Base-by-base conservation (phyloP, 2,797 vertebrate species). In the Pelodytes ibericus region DNA sequence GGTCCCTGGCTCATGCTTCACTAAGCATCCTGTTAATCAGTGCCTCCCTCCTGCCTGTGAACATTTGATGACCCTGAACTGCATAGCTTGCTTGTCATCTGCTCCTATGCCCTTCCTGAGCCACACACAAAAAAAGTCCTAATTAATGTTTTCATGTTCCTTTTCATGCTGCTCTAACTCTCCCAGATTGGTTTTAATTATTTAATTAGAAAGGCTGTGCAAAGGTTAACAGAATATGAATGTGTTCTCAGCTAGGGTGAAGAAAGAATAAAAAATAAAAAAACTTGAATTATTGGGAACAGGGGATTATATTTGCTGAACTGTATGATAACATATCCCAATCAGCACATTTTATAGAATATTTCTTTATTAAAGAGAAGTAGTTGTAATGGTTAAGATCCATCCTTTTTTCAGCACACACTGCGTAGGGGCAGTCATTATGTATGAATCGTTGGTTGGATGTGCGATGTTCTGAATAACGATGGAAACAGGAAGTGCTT, bases 121-220 rank as follows among this genome's bases (percentile, higher is more conserved):
- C 67, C 81, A 77, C 18, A 77, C 18, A 82, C 56, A 25, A 61
- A 6, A 82, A 84, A 81, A 66, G 57, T 64, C 80, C 76, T 82
- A 89, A 89, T 92, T 89, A 87, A 85, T 83, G 81, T 82, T 76
- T 80, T 89, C 80, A 82, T 86, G 81, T 72, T 81, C 83, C 80
- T 75, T 81, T 83, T 85, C 82, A 86, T 81, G 82, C 70, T 83
- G 60, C 56, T 84, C 63, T 79, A 84, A 82, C 79, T 77, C 72
- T 79, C 77, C 80, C 81, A 82, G 79, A 84, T 82, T 72, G 84
- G 60, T 73, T 83, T 80, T 77, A 83, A 87, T 63, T 84, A 85
- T 82, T 89, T 85, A 67, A 69, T 83, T 85, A 88, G 68, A 81
- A 86, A 87, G 81, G 62, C 79, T 82, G 61, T 16, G 60, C 62